Conservation (phyloP, 2,113 vertebrate species). For the Pandion haliaetus region DNA sequence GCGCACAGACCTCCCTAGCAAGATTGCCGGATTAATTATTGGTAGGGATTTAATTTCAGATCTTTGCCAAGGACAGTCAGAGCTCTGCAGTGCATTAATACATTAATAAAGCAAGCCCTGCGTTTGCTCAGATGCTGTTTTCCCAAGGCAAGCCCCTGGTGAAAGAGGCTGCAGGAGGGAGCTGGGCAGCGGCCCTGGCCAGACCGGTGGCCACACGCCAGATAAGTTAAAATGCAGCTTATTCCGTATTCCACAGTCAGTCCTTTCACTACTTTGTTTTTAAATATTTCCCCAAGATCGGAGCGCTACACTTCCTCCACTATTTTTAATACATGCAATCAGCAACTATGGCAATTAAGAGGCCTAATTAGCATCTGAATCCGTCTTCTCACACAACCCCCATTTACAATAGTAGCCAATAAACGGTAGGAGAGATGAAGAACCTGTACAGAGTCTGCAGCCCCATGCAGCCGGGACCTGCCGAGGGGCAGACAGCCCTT, state of each 20-base stretch:
- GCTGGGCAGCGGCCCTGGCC: not conserved
- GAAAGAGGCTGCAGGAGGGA: not conserved
- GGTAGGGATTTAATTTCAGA: not conserved
- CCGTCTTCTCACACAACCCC: constrained; percentile 26
- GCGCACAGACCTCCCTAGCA: not conserved
- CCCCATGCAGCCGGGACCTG: not conserved
- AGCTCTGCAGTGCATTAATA: not conserved
- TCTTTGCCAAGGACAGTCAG: not conserved
- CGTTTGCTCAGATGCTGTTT: not conserved
- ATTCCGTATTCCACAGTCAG: not conserved
- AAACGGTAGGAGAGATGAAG: constrained; percentile 3
- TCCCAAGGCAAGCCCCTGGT: not conserved
- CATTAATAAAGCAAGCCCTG: not conserved
- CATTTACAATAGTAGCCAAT: constrained; percentile 20
- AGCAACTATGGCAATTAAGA: constrained; percentile 66
- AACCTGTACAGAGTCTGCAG: not conserved
- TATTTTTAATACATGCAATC: constrained; percentile 71
- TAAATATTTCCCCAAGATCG: constrained; percentile 51
- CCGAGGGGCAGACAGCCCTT: not conserved
- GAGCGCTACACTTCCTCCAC: constrained; percentile 60
- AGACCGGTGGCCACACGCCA: rapidly evolving
- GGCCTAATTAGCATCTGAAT: constrained; percentile 69
- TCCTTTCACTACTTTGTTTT: constrained; percentile 53
- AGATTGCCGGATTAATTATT: not conserved
- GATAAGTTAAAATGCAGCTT: not conserved